Conservation (phyloP, 2,888 invertebrate genomes). For the Xiphydria camelus region DNA sequence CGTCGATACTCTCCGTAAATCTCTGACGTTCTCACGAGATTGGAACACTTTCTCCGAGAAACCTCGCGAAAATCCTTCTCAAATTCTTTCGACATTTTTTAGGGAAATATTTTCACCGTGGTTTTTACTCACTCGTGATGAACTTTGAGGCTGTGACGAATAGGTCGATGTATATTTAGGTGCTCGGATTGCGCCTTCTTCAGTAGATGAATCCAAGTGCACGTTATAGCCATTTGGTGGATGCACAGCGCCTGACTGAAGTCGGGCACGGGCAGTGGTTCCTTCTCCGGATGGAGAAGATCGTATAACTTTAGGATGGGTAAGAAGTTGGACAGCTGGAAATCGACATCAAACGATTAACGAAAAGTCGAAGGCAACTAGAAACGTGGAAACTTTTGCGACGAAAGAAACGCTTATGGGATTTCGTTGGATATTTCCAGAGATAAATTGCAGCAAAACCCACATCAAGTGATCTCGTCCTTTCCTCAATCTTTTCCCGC, state of each 20-base stretch:
- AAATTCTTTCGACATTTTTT: too few relatives aligned
- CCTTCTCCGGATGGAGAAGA: slow-evolving; percentile 88
- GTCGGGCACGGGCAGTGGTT: slow-evolving; percentile 87
- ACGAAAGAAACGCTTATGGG: slow-evolving; percentile 63
- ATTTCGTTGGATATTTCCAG: slow-evolving; percentile 93
- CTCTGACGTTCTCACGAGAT: too few relatives aligned
- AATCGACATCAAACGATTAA: slow-evolving; percentile 24
- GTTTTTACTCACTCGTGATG: slow-evolving; percentile 76
- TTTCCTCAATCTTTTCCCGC: slow-evolving; percentile 80
- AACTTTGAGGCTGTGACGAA: slow-evolving; percentile 79
- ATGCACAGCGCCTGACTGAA: slow-evolving; percentile 83
- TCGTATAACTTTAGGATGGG: slow-evolving; percentile 91
- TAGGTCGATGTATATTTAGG: slow-evolving; percentile 73
- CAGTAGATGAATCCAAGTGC: slow-evolving; percentile 94
- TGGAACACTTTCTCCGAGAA: too few relatives aligned
- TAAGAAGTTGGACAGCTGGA: slow-evolving; percentile 77
- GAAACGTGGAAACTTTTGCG: slow-evolving; percentile 1
- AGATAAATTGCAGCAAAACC: slow-evolving; percentile 95
- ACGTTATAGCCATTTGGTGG: slow-evolving; percentile 90
- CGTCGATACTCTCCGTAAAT: too few relatives aligned
- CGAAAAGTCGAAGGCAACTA: too few relatives aligned
- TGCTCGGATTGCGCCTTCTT: slow-evolving; percentile 91
- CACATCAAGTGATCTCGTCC: slow-evolving; percentile 98
- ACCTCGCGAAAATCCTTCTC: too few relatives aligned
- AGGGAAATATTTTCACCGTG: too few relatives aligned